phyloP scores from a whole-genome alignment of 1,140 invertebrate species.

The Philopotamus ludificatus region DNA sequence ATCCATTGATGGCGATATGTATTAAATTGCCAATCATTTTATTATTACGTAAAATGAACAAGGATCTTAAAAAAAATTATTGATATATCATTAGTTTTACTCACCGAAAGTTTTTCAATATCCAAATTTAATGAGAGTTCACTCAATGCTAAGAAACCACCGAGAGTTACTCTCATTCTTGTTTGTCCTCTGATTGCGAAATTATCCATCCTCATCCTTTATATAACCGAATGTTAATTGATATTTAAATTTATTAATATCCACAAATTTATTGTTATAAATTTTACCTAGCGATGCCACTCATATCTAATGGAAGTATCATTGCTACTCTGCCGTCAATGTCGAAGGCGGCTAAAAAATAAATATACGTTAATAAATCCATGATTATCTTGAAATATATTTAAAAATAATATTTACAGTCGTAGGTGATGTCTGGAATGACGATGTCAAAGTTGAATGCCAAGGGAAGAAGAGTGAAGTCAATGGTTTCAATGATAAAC shows the following conservation, averaged over 20 bases:
- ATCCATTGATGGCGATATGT: neutral
- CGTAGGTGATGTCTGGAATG: neutral
- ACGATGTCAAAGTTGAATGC: constrained; percentile 15
- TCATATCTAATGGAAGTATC: neutral
- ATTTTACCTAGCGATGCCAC: neutral
- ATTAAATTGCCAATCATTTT: neutral
- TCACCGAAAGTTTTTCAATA: neutral
- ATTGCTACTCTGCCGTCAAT: neutral
- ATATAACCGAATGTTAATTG: neutral
- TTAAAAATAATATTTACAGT: neutral
- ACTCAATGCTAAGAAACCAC: constrained; percentile 6
- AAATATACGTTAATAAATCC: neutral
- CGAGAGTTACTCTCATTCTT: neutral
- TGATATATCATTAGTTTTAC: neutral
- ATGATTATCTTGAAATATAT: neutral
- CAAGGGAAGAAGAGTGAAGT: constrained; percentile 18
- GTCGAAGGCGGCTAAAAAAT: neutral
- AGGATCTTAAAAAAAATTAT: neutral
- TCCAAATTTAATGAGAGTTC: constrained; percentile 18
- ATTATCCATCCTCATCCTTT: neutral
- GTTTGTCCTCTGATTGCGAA: constrained; percentile 12
- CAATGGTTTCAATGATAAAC: constrained; percentile 25
- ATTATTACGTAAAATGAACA: neutral
- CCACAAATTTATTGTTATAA: neutral
- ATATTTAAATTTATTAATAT: neutral